These are phyloP conservation scores for Orycteropus afer DNA, from an alignment of 2,113 vertebrate genomes.

Conservation along the genomic window DNA sequence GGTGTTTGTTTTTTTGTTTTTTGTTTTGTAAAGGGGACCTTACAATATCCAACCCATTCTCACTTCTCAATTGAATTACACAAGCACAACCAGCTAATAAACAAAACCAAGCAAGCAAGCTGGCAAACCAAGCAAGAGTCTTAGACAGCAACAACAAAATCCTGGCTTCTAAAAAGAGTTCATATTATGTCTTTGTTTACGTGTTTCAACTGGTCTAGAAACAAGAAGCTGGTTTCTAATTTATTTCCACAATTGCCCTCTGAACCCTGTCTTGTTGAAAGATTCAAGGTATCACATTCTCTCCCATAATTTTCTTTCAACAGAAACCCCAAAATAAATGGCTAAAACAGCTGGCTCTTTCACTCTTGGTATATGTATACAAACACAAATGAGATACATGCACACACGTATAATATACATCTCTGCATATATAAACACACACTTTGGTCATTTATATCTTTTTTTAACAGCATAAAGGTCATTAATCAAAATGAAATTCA, in stretches of 20 bases:
- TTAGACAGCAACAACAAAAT: neutral
- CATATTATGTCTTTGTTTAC: neutral
- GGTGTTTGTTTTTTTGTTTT: too few species aligned
- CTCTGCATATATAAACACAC: constrained; percentile 68
- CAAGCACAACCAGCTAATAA: constrained; percentile 38
- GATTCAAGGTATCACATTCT: constrained; percentile 74
- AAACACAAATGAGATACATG: constrained; percentile 52
- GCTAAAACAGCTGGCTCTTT: constrained; percentile 80
- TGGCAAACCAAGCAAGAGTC: neutral
- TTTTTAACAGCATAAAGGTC: constrained; percentile 68
- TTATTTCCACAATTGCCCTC: constrained; percentile 71
- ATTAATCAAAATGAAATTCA: constrained; percentile 78
- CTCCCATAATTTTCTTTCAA: constrained; percentile 74
- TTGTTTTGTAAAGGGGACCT: neutral
- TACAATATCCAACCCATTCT: neutral
- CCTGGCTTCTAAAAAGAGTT: neutral
- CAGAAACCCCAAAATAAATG: constrained; percentile 67
- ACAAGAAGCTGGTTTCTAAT: constrained; percentile 66
- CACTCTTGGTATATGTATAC: constrained; percentile 69
- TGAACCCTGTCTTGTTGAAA: constrained; percentile 76
- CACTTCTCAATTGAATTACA: constrained; percentile 23
- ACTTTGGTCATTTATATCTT: constrained; percentile 70
- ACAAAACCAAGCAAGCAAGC: constrained; percentile 14
- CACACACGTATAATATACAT: constrained; percentile 54
- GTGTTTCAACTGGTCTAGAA: constrained; percentile 58